Conservation (phyloP, 2,113 vertebrate genomes). For the Chloroceryle aenea region DNA sequence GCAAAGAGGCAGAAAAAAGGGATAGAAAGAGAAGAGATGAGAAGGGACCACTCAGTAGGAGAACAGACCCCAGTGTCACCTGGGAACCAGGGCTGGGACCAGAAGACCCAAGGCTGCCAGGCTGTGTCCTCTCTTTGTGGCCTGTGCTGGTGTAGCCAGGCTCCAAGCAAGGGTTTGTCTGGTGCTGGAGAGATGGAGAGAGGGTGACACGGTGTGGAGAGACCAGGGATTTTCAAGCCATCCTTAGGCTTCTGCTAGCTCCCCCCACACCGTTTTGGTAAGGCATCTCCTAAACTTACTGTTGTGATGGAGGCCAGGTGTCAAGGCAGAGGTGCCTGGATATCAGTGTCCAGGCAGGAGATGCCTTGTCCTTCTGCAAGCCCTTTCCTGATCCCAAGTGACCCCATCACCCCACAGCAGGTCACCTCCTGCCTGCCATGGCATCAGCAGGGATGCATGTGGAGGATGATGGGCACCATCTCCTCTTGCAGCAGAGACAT, state of each 20-base stretch:
- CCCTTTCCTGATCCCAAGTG: neutral
- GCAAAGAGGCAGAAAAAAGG: neutral
- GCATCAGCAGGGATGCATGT: neutral
- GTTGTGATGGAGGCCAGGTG: neutral
- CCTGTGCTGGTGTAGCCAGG: neutral
- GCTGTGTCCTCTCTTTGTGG: neutral
- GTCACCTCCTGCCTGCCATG: neutral
- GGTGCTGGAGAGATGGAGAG: neutral
- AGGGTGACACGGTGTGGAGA: constrained; percentile 67
- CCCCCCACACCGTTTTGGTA: neutral
- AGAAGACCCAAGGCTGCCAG: neutral
- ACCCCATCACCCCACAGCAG: fast-evolving
- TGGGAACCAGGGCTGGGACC: neutral
- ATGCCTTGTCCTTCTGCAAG: neutral
- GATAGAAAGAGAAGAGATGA: neutral
- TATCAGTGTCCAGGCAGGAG: neutral
- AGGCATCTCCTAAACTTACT: neutral
- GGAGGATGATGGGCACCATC: neutral
- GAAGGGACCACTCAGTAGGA: neutral
- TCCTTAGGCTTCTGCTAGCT: neutral
- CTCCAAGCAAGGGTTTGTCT: neutral
- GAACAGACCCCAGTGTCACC: fast-evolving
- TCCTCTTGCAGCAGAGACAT: neutral
- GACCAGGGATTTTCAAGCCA: constrained; percentile 8
- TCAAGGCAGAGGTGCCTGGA: neutral